Conservation (phyloP, 2,888 invertebrate genomes). For the Brachypalpus laphriformis region DNA sequence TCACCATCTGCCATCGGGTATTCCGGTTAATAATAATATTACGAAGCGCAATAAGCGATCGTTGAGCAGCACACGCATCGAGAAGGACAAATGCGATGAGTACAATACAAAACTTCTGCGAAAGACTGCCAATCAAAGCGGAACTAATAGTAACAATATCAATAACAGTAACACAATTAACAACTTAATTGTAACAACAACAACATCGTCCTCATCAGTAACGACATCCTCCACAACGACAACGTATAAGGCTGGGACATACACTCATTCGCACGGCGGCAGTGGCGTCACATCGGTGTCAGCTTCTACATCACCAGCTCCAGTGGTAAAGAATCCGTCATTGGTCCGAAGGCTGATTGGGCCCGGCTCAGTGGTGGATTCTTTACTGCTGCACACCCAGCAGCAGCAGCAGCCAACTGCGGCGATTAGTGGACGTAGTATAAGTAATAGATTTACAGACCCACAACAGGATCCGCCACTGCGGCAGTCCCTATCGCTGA, state of each 20-base stretch:
- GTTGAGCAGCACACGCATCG: slow-evolving; percentile 82
- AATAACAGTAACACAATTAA: slow-evolving; percentile 62
- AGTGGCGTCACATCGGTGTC: slow-evolving; percentile 51
- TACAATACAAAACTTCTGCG: slow-evolving; percentile 82
- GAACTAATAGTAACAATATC: slow-evolving; percentile 71
- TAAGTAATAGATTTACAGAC: slow-evolving; percentile 57
- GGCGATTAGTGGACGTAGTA: slow-evolving; percentile 73
- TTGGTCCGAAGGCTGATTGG: slow-evolving; percentile 68
- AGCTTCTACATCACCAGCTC: slow-evolving; percentile 68
- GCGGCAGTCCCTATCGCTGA: slow-evolving; percentile 78
- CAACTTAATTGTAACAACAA: slow-evolving; percentile 59
- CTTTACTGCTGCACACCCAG: slow-evolving; percentile 62
- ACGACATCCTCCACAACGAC: slow-evolving; percentile 36
- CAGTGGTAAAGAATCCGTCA: slow-evolving; percentile 74
- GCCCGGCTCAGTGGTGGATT: slow-evolving; percentile 63
- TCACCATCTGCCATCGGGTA: slow-evolving; percentile 74
- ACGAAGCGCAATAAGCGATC: slow-evolving; percentile 82
- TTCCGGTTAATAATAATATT: slow-evolving; percentile 75
- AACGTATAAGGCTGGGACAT: slow-evolving; percentile 37
- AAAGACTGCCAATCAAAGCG: slow-evolving; percentile 77
- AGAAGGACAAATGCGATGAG: slow-evolving; percentile 82
- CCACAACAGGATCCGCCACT: slow-evolving; percentile 76
- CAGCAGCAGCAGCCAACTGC: slow-evolving; percentile 62
- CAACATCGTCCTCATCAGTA: slow-evolving; percentile 30
- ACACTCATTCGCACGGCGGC: slow-evolving; percentile 9